Base-by-base conservation (phyloP, 2,113 vertebrate genomes). In the Rafetus swinhoei region DNA sequence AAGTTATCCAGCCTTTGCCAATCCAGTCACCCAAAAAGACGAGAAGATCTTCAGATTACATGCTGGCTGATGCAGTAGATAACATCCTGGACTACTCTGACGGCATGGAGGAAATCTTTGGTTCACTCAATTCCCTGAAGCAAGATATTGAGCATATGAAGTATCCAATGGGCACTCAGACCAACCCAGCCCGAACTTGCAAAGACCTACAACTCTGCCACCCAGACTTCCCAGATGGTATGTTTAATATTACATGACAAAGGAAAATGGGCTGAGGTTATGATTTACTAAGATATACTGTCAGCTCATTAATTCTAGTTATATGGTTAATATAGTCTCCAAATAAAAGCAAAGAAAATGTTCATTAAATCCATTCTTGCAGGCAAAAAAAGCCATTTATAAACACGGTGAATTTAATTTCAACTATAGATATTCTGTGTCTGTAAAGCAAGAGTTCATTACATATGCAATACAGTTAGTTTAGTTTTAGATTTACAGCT, bases 71-170 rank as follows among this genome's bases (percentile, higher is more conserved):
- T 39, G 97, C 98, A 72, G 98, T 97, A 1, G 98, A 98, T 79
- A 98, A 97, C 56, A 98, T 99, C 90, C 97, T 99, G 97, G 99
- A 99, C 93, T 99, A 99, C 32, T 97, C 98, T 0, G 99, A 99
- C 88, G 99, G 99, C 91, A 99, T 99, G 99, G 99, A 99, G 93
- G 99, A 99, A 94, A 99, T 99, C 94, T 99, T 99, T 77, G 98
- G 98, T 83, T 99, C 99, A 0, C 95, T 99, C 85, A 99, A 99
- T 94, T 98, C 98, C 87, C 98, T 99, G 93, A 99, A 99, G 90
- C 99, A 99, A 95, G 99, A 99, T 93, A 99, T 99, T 1, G 99
- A 99, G 86, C 98, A 99, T 27, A 99, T 99, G 99, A 99, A 99
- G 94, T 99, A 99, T 86, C 99, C 99, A 2, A 98, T 99, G 98